Conservation (phyloP, 2,113 vertebrate genomes). For the Cyanocitta stelleri region DNA sequence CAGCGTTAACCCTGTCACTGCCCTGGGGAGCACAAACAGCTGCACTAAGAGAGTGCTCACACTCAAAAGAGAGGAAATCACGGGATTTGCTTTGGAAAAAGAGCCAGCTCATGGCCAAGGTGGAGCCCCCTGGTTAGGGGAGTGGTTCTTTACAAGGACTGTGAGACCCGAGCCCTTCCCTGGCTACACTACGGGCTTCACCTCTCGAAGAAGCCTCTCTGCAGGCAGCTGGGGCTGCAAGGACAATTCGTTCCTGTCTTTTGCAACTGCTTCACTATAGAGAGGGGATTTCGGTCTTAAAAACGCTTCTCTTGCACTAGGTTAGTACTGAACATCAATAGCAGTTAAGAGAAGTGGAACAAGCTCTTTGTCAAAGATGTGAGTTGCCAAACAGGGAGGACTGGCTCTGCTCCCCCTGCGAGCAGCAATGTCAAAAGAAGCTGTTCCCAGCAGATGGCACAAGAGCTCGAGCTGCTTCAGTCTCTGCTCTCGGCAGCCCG, state of each 20-base stretch:
- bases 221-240: neutral
- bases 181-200: neutral
- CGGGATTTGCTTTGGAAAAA: neutral
- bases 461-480: neutral
- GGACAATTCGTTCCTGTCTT: neutral
- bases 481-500: neutral
- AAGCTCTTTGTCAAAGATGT: neutral
- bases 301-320: neutral
- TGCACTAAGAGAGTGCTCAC: neutral
- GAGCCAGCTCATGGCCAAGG: neutral
- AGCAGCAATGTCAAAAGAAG: neutral
- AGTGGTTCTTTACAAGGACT: neutral
- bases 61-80: fast-evolving
- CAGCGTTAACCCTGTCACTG: fast-evolving
- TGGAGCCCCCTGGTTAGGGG: fast-evolving
- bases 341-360: neutral
- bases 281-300: neutral
- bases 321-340: neutral
- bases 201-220: neutral
- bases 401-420: neutral
- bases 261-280: neutral
- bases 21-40: neutral
- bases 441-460: conserved; percentile 22
- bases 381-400: neutral
- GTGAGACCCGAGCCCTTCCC: neutral